phyloP scores from a whole-genome alignment of 2,797 vertebrate species.

The Argya squamiceps region DNA sequence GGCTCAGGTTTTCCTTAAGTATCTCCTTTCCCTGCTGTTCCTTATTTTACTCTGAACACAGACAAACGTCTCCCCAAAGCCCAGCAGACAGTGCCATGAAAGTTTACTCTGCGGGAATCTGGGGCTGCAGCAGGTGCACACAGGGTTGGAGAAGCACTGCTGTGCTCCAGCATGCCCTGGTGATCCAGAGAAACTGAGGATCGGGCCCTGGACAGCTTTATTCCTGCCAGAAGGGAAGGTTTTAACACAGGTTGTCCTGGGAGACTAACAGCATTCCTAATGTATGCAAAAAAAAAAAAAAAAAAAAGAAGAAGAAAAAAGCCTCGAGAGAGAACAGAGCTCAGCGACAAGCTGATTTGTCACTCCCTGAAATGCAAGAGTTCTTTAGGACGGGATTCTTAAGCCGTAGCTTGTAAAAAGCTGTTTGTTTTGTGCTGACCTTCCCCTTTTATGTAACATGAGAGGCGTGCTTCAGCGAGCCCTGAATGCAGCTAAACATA shows the following conservation, averaged over 20 bases:
- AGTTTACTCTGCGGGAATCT: accelerated
- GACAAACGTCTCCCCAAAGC: neutral
- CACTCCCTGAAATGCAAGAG: constrained; percentile 6
- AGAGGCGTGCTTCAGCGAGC: constrained; percentile 70
- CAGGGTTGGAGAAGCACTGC: neutral
- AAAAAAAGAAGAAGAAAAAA: neutral
- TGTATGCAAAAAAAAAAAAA: constrained; percentile 29
- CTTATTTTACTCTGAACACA: neutral
- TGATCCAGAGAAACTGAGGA: neutral
- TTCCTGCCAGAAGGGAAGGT: neutral
- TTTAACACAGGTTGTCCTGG: constrained; percentile 70
- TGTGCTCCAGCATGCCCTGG: neutral
- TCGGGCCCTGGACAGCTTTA: neutral
- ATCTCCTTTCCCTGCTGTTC: neutral
- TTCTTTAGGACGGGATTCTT: constrained; percentile 68
- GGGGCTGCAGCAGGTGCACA: neutral
- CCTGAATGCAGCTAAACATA: constrained; percentile 72
- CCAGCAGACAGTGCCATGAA: accelerated
- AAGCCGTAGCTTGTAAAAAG: constrained; percentile 73
- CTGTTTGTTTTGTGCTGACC: constrained; percentile 75
- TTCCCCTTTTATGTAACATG: constrained; percentile 75
- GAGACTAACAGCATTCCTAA: constrained; percentile 63
- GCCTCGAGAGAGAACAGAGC: constrained; percentile 10
- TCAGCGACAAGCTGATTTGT: constrained; percentile 46
- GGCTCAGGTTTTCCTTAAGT: neutral